Percentiles rank a stretch among this genome's conserved stretches.
Evolutionary conservation across 2,888 invertebrate species (phyloP).

Genomic region (Subacronicta megacephala): DNA sequence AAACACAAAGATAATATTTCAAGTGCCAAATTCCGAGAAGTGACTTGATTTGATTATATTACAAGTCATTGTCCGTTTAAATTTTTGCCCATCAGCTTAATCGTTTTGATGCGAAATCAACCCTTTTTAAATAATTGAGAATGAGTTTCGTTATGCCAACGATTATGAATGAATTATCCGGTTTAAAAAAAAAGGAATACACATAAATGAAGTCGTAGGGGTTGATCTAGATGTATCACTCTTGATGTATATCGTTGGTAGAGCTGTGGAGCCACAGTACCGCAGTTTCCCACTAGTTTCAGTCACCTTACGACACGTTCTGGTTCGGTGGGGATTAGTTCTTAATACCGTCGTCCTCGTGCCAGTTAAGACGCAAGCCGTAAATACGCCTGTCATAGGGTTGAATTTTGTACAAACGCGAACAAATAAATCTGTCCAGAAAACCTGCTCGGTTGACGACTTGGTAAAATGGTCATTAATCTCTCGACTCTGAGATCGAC

Average conservation of each 20-base stretch:
- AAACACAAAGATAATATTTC: conserved; percentile 1
- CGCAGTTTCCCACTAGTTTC: conserved; percentile 50
- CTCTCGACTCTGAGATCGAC: conserved; percentile 44
- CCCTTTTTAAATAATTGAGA: background rate
- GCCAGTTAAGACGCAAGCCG: conserved; percentile 24
- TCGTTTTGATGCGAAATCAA: conserved; percentile 1
- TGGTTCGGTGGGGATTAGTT: conserved; percentile 50
- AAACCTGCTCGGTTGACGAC: conserved; percentile 53
- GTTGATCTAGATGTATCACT: conserved; percentile 26
- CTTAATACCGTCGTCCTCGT: conserved; percentile 43
- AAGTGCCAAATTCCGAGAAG: conserved; percentile 1
- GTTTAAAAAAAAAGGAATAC: background rate
- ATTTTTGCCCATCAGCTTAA: conserved; percentile 3
- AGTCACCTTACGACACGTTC: conserved; percentile 55
- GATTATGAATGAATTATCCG: background rate
- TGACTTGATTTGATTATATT: conserved; percentile 4
- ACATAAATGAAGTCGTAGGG: conserved; percentile 11
- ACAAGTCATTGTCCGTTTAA: background rate
- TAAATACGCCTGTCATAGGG: conserved; percentile 39
- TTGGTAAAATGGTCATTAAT: conserved; percentile 57
- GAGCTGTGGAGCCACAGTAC: conserved; percentile 24
- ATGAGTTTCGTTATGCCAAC: background rate
- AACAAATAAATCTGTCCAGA: conserved; percentile 51
- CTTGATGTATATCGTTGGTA: conserved; percentile 32
- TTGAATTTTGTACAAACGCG: conserved; percentile 28